These are phyloP conservation scores for Teleogryllus oceanicus DNA, from an alignment of 2,888 invertebrate genomes.

Conservation along the genomic window DNA sequence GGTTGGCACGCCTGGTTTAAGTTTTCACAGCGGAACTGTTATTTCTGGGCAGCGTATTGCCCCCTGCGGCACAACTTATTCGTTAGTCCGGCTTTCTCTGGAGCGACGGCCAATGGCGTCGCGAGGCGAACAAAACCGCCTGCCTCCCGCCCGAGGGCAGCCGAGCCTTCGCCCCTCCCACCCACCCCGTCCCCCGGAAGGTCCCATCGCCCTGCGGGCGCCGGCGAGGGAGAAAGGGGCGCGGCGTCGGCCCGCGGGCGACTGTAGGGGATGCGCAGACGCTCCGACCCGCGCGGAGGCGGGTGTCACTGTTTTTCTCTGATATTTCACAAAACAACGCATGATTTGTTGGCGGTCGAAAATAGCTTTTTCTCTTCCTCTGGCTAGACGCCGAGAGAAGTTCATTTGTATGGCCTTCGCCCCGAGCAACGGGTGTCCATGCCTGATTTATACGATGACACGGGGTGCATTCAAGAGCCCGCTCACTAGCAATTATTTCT, in stretches of 20 bases:
- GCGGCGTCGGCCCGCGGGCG: not conserved
- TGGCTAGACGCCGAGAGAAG: not conserved
- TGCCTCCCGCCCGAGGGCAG: not conserved
- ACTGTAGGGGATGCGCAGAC: no score
- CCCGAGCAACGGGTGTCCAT: not conserved
- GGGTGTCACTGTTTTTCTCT: not conserved
- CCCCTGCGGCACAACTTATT: no score
- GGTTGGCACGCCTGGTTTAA: no score
- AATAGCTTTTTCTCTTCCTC: not conserved
- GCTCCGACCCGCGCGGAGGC: no score
- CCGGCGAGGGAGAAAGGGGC: not conserved
- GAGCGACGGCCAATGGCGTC: not conserved
- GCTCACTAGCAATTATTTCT: not conserved
- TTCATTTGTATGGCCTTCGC: conserved; percentile 11
- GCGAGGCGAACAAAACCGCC: not conserved
- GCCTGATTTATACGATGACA: conserved; percentile 1
- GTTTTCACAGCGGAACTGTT: no score
- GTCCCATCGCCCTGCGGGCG: not conserved
- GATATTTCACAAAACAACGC: conserved; percentile 18
- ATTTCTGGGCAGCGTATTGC: no score
- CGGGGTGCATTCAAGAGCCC: not conserved
- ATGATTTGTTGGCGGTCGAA: not conserved
- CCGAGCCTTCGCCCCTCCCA: not conserved
- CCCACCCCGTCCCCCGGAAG: not conserved
- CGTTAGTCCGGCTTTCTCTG: no score